Evolutionary conservation across 2,888 invertebrate species (phyloP).

Genomic region (Heteropelma amictum): DNA sequence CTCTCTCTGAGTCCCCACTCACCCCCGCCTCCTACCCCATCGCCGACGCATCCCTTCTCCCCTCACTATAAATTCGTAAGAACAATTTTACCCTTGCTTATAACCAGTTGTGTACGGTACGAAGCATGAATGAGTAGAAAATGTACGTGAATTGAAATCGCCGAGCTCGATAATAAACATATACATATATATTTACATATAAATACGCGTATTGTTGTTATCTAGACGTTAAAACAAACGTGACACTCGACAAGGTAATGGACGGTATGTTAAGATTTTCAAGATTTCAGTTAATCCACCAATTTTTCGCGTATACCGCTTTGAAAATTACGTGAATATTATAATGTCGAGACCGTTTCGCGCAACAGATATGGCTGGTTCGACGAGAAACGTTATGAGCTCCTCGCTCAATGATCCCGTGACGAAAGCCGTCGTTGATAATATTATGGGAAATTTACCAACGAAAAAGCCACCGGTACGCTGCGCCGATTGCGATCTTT

Average conservation of each 20-base stretch:
- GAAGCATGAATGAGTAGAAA: conserved; percentile 34
- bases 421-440: conserved; percentile 78
- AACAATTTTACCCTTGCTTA: conserved; percentile 17
- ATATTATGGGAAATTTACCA: conserved; percentile 78
- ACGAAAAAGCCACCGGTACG: conserved; percentile 76
- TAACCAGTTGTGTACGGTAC: conserved; percentile 11
- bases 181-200: conserved; percentile 2
- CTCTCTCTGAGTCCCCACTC: neutral
- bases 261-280: conserved; percentile 6
- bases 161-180: conserved; percentile 6
- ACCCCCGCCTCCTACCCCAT: neutral
- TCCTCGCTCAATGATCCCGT: conserved; percentile 75
- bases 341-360: too few relatives aligned
- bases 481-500: conserved; percentile 78
- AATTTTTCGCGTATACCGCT: too few relatives aligned
- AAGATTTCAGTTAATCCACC: too few relatives aligned
- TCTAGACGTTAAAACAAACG: neutral
- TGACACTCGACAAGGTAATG: neutral
- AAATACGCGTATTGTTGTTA: neutral
- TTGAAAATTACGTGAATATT: too few relatives aligned
- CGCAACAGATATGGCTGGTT: conserved; percentile 62
- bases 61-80: conserved; percentile 7
- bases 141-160: conserved; percentile 17
- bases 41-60: neutral
- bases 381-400: conserved; percentile 62